Evolutionary conservation across 2,888 invertebrate species (phyloP).

Genomic region (Globia sparganii): DNA sequence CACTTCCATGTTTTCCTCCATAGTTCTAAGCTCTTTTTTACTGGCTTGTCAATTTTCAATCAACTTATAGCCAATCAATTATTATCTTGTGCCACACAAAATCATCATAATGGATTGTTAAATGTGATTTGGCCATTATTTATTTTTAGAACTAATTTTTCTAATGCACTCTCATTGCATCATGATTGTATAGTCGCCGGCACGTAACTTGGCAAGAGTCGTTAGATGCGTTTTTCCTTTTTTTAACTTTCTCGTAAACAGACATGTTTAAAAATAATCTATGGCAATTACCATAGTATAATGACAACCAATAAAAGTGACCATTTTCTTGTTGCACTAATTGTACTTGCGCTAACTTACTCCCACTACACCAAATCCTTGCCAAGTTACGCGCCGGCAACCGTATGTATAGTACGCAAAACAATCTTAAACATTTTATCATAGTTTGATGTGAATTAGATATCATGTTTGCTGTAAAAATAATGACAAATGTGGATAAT

Average conservation of each 20-base stretch:
- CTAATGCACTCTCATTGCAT: background rate
- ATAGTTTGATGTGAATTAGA: slow-evolving; percentile 12
- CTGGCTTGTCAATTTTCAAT: slow-evolving; percentile 10
- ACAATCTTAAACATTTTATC: slow-evolving; percentile 1
- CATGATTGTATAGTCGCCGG: no score
- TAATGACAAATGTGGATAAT: slow-evolving; percentile 11
- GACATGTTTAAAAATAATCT: no score
- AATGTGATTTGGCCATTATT: slow-evolving; percentile 4
- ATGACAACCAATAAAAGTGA: no score
- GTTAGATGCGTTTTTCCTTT: no score
- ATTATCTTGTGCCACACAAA: background rate
- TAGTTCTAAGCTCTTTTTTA: slow-evolving; percentile 13
- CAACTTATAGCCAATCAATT: background rate
- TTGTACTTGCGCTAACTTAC: no score
- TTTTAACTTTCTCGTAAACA: no score
- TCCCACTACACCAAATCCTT: no score
- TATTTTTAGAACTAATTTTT: background rate
- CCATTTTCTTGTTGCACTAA: no score
- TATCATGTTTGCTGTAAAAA: slow-evolving; percentile 7
- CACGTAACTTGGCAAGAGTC: no score
- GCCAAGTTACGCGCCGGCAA: no score
- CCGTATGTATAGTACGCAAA: background rate
- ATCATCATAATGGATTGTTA: slow-evolving; percentile 6
- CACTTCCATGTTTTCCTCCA: slow-evolving; percentile 17
- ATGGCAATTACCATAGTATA: no score